These are phyloP conservation scores for Pelecanus crispus DNA, from an alignment of 2,113 vertebrate species.

Conservation along the genomic window DNA sequence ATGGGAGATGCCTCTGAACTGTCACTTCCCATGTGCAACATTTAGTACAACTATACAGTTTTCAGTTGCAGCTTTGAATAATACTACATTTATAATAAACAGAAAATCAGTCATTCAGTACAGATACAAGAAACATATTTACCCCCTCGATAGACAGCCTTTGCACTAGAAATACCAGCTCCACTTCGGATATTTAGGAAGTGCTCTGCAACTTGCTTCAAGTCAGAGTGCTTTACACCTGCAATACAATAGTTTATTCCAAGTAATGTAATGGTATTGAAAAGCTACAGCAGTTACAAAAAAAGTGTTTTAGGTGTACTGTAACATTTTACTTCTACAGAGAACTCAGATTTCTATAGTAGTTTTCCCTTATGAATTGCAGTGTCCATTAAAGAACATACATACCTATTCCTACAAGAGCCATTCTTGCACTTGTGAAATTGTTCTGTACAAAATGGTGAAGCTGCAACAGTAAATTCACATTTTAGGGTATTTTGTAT, in stretches of 20 bases:
- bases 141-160: constrained; percentile 89
- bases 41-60: neutral
- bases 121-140: neutral
- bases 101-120: neutral
- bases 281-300: neutral
- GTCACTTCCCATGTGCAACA: neutral
- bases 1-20: neutral
- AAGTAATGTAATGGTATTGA: neutral
- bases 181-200: constrained; percentile 95
- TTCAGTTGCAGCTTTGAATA: neutral
- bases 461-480: constrained; percentile 73
- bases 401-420: constrained; percentile 90
- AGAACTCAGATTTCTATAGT: neutral
- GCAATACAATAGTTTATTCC: neutral
- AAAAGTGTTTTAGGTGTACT: neutral
- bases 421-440: constrained; percentile 89
- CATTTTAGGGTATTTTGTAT: neutral
- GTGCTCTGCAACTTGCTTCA: constrained; percentile 92
- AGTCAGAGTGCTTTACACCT: constrained; percentile 87
- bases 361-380: neutral
- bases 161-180: constrained; percentile 74
- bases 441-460: constrained; percentile 84
- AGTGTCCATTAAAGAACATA: neutral
- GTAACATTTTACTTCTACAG: neutral
- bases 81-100: neutral